Percentiles rank a stretch among this genome's conserved stretches.
phyloP scores from a whole-genome alignment of 2,113 vertebrate genomes.

The Nibea albiflora region DNA sequence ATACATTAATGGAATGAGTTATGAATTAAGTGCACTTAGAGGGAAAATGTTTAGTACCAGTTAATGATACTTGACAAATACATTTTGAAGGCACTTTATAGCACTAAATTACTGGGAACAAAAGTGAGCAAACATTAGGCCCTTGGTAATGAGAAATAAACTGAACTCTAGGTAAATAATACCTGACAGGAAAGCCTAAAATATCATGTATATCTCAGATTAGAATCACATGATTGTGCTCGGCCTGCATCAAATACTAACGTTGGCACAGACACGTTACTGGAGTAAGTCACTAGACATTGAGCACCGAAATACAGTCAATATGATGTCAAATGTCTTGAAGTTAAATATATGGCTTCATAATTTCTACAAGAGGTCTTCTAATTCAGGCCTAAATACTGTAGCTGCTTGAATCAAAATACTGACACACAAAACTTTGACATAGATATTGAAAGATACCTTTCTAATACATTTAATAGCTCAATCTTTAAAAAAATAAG shows the following conservation, averaged over 20 bases:
- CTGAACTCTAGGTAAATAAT: neutral
- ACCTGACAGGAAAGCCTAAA: neutral
- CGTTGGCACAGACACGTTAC: constrained; percentile 25
- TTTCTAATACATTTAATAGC: constrained; percentile 75
- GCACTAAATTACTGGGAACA: constrained; percentile 35
- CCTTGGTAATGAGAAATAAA: constrained; percentile 4
- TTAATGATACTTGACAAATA: constrained; percentile 54
- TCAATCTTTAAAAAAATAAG: constrained; percentile 73
- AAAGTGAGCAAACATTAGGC: neutral
- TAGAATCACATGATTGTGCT: constrained; percentile 6
- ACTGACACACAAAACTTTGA: constrained; percentile 41
- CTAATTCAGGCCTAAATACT: constrained; percentile 47
- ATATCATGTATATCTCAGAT: constrained; percentile 23
- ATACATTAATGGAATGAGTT: constrained; percentile 62
- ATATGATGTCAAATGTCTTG: constrained; percentile 52
- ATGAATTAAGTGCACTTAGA: constrained; percentile 68
- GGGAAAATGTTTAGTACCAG: constrained; percentile 52
- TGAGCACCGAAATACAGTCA: constrained; percentile 58
- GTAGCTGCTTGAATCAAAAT: constrained; percentile 40
- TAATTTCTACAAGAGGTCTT: constrained; percentile 62
- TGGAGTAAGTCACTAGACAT: constrained; percentile 50
- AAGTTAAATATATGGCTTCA: constrained; percentile 81
- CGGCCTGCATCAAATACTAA: neutral
- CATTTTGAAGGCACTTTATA: constrained; percentile 64
- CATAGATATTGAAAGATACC: constrained; percentile 59